A percentile compares a stretch with the other conserved stretches of the same genome.
Evolutionary conservation across 2,113 vertebrate species (phyloP).

Genomic region (Brachypodius melanocephalos): DNA sequence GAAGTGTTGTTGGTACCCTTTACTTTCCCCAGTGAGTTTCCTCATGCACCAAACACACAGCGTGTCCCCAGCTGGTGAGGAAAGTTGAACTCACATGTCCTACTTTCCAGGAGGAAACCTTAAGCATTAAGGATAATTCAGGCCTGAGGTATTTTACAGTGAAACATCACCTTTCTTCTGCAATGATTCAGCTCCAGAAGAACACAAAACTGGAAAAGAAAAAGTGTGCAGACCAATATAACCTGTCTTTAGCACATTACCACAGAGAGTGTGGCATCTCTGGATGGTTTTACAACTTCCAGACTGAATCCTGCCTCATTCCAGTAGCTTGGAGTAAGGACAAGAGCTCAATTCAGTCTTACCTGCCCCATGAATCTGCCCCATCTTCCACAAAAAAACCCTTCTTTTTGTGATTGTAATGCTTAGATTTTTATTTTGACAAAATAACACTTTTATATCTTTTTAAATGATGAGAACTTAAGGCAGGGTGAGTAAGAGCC

Average conservation of each 20-base stretch:
- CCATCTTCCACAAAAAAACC: background rate
- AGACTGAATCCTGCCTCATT: fast-evolving
- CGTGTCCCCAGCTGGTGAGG: background rate
- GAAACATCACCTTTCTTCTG: background rate
- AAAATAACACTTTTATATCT: background rate
- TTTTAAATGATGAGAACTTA: background rate
- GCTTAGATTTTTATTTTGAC: background rate
- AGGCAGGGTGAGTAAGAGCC: background rate
- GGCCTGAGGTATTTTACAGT: background rate
- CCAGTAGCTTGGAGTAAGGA: background rate
- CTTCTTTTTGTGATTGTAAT: background rate
- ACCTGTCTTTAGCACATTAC: background rate
- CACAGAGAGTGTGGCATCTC: background rate
- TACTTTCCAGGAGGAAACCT: background rate
- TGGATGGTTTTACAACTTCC: background rate
- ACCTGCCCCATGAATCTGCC: background rate
- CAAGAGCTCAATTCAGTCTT: background rate
- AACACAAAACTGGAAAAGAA: background rate
- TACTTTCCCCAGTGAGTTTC: background rate
- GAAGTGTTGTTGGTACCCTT: background rate
- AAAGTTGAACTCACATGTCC: background rate
- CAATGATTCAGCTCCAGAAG: background rate
- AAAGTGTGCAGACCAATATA: background rate
- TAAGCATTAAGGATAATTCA: background rate
- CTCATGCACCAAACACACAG: background rate